Evolutionary conservation across 2,797 vertebrate species (phyloP), one percentile per base, ranked within the genome.

Genomic region (Loriculus beryllinus): DNA sequence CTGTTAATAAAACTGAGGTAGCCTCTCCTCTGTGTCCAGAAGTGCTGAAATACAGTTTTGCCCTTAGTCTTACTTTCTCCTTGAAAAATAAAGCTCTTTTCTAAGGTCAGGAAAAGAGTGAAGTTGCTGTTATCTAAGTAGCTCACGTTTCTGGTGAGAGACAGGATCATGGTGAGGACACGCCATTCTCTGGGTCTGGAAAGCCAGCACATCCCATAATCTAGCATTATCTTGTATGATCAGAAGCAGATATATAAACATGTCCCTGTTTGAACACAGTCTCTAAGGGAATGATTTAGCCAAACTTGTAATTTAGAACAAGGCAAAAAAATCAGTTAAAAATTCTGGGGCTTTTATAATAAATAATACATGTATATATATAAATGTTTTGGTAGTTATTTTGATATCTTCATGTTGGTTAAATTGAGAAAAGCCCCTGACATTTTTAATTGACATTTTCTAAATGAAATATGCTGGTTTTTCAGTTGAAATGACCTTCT

Each of bases 151-250:
- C 71, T 89, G 59, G 31, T 69, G 39, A 91, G 57, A 69, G 52
- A 31, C 40, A 47, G 62, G 75, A 87, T 56, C 62, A n/a, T 37
- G 40, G 59, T 52, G 37, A 82, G 31, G 45, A 85, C 39, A 20
- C 0, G 0, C 15, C 45, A 19, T 60, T 90, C 25, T 56, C 9
- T 2, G 26, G 60, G 51, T 22, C 37, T 86, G 74, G 45, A 84
- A 82, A 90, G 25, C 14, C 49, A 49, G 52, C 2, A 1, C 23
- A 63, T 63, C 86, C 31, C 49, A 12, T 95, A 94, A 93, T 92
- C 91, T 88, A 72, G 42, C n/a, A 37, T 12, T 93, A 88, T 94
- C 95, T 87, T 95, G 76, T 91, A 35, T 91, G 84, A 95, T 95
- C 86, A 93, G 95, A 87, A 49, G 49, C 49, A 81, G 79, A 80